A percentile compares a stretch with the other conserved stretches of the same genome.
These are phyloP conservation scores for Amphiprion clarkii DNA, from an alignment of 2,797 vertebrate genomes.

Conservation along the genomic window DNA sequence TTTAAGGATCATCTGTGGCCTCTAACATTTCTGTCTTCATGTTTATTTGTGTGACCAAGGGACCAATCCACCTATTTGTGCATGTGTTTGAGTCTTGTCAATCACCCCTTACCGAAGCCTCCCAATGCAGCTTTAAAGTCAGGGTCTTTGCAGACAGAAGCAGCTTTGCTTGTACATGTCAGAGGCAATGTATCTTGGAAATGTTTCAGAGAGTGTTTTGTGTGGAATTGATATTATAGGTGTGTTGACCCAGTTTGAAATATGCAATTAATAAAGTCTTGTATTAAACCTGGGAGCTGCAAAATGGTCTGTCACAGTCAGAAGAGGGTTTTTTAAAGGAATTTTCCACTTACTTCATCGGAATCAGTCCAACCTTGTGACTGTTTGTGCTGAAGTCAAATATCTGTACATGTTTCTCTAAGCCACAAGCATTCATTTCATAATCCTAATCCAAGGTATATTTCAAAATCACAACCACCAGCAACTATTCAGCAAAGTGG, in stretches of 20 bases:
- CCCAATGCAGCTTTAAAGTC: conserved; percentile 75
- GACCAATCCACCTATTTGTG: conserved; percentile 77
- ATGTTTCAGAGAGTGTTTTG: conserved; percentile 53
- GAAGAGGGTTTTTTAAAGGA: not conserved
- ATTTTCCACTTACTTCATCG: not conserved
- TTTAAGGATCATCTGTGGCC: conserved; percentile 30
- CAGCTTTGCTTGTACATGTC: conserved; percentile 48
- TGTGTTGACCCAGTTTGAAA: conserved; percentile 76
- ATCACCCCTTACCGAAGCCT: conserved; percentile 42
- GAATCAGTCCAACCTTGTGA: not conserved
- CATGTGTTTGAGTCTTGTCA: conserved; percentile 60
- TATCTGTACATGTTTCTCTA: not conserved
- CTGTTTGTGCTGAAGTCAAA: not conserved
- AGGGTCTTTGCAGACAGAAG: conserved; percentile 54
- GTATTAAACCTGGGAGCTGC: conserved; percentile 55
- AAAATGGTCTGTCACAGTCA: not conserved
- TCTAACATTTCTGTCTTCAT: conserved; percentile 25
- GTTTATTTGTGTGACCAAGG: conserved; percentile 62
- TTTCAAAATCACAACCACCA: conserved; percentile 23
- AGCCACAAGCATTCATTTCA: conserved; percentile 4
- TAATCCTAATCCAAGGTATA: not conserved
- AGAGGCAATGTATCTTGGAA: conserved; percentile 39
- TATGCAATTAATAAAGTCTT: conserved; percentile 87
- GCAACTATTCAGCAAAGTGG: conserved; percentile 38
- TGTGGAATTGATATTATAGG: conserved; percentile 61